A percentile compares a stretch with the other conserved stretches of the same genome.
phyloP scores from a whole-genome alignment of 2,888 invertebrate genomes.

The Synergus laeviventris region DNA sequence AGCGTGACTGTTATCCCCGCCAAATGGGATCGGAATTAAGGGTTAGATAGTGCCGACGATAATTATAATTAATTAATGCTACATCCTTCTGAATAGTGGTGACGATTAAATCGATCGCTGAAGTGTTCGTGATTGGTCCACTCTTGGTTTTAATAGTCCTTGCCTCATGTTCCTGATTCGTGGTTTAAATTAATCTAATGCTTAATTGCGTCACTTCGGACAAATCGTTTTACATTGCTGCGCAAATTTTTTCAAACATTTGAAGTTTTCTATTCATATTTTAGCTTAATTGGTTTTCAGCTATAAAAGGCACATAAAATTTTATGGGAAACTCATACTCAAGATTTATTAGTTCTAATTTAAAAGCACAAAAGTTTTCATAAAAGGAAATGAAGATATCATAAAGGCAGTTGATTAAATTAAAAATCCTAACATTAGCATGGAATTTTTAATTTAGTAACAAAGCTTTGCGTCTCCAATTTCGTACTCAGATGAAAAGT shows the following conservation, averaged over 20 bases:
- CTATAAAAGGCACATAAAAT: too few relatives aligned
- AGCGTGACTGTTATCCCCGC: background rate
- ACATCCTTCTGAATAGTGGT: background rate
- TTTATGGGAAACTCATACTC: too few relatives aligned
- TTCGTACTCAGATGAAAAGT: background rate
- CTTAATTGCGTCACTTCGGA: background rate
- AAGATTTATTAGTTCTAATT: background rate
- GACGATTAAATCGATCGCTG: background rate
- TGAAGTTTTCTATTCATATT: background rate
- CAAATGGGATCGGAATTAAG: background rate
- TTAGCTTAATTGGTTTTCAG: background rate
- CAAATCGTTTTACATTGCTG: background rate
- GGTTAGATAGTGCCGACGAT: background rate
- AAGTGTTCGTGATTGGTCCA: constrained; percentile 2
- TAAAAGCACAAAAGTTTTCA: background rate
- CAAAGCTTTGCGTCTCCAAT: background rate
- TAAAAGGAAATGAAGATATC: background rate
- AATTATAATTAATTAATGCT: constrained; percentile 1
- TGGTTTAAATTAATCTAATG: background rate
- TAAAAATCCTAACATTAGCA: background rate
- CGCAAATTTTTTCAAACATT: background rate
- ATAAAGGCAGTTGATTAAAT: background rate
- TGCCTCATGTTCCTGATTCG: background rate
- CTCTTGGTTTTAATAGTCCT: background rate
- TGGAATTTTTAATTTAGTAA: background rate